Base-by-base conservation (phyloP, 2,797 vertebrate genomes). In the Aphelocoma californica region DNA sequence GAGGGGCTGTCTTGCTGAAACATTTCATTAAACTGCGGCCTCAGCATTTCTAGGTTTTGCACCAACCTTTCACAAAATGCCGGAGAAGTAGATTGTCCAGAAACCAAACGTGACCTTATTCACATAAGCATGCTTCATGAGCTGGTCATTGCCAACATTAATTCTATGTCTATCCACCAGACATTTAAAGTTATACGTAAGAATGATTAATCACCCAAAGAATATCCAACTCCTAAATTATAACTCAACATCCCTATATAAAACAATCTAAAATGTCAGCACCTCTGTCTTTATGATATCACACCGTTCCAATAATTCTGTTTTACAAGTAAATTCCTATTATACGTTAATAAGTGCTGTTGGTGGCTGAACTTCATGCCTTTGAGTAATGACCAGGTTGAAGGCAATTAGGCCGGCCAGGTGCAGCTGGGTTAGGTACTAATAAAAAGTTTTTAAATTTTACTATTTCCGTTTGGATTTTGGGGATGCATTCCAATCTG, bases 391-490 rank as follows among this genome's bases (percentile, higher is more conserved):
- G 97, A 98, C 97, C 96, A 86, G 88, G 98, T 96, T 97, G 97
- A 97, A 98, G 98, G 98, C 98, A 99, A 99, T 99, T 99, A 99
- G 98, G 98, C 97, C 16, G 79, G 98, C 99, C 99, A 99, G 99
- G 99, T 99, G 99, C 98, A 98, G 98, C 97, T 83, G 98, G 97
- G 97, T 98, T 97, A 98, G 98, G 98, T 97, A 98, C 98, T 97
- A 98, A 98, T 98, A 98, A 99, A 97, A 98, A 97, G 98, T 98
- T 98, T 98, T 98, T 96, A 98, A 98, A 99, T 99, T 99, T 99
- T 99, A 99, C 98, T 99, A 98, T 99, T 99, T 99, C 99, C 98
- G 97, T 88, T 97, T 96, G 98, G 98, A 98, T 99, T 98, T 98
- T 94, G 92, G 97, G 97, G 97, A 98, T 96, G 95, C 97, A 97